These are phyloP conservation scores for Cyphomyrus discorhynchus DNA, from an alignment of 2,113 vertebrate genomes.

Conservation along the genomic window DNA sequence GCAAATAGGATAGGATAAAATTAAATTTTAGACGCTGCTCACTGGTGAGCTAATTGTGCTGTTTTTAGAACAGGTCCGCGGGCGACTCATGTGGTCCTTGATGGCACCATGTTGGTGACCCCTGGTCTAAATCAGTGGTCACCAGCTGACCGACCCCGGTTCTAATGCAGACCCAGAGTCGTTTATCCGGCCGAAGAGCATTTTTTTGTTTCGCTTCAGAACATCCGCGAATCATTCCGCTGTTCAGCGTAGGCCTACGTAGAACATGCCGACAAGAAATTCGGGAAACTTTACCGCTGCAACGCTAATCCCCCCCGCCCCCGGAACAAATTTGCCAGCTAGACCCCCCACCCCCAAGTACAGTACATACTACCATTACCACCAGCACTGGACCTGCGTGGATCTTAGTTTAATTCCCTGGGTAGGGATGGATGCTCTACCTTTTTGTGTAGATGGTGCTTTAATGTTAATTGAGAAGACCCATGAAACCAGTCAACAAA, in stretches of 20 bases:
- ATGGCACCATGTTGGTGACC: too few species aligned
- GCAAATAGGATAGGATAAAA: too few species aligned
- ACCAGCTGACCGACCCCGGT: background rate
- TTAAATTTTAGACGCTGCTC: too few species aligned
- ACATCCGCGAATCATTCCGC: background rate
- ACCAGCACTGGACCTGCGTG: background rate
- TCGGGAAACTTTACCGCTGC: background rate
- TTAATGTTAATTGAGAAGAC: background rate
- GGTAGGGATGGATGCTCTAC: background rate
- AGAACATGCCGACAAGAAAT: background rate
- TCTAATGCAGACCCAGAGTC: background rate
- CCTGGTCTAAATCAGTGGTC: background rate
- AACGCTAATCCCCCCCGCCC: background rate
- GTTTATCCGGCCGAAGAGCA: background rate
- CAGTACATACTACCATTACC: background rate
- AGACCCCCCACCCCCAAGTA: background rate
- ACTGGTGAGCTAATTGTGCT: too few species aligned
- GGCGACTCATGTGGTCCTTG: too few species aligned
- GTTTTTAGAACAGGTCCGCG: too few species aligned
- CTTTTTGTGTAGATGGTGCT: background rate
- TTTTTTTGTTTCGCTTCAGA: background rate
- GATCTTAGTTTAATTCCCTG: background rate
- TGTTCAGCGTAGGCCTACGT: too few species aligned
- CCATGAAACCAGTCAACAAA: background rate
- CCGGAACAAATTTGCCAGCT: background rate